Base-by-base conservation (phyloP, 2,113 vertebrate genomes). In the Dipodomys ordii region DNA sequence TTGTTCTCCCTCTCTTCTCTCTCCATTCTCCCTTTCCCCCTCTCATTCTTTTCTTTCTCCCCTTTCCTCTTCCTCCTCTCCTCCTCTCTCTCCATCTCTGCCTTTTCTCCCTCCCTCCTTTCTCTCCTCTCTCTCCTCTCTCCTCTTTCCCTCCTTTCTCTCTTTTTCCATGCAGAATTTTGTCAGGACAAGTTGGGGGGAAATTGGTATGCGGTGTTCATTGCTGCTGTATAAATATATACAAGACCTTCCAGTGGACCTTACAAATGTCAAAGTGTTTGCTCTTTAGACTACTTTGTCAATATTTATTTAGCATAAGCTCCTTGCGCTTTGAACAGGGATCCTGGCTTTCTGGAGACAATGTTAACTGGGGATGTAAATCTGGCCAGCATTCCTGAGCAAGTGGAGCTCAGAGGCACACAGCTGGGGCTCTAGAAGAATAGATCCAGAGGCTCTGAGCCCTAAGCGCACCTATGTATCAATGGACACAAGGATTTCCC, bases 191-290 rank as follows among this genome's bases (percentile, higher is more conserved):
- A 96, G 96, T 95, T 94, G 95, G 90, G 97, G 97, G 95, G 94
- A 93, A 97, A 98, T 98, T 98, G 98, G 97, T 98, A 98, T 98
- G 97, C 98, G 28, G 95, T 19, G 77, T 96, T 97, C 97, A 97
- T 94, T 96, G 96, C 76, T 93, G 94, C 97, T 98, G 97, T 97
- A 98, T 98, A 98, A 98, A 98, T 98, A 98, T 98, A 98, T 97
- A 98, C 98, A 98, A 98, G 98, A 98, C 98, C 98, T 98, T 98
- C 97, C 97, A 97, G 98, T 97, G 98, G 98, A 98, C 98, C 98
- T 98, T 98, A 98, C 98, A 98, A 98, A 98, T 98, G 98, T 98
- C 98, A 98, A 98, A 98, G 98, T 98, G 98, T 98, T 98, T 98
- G 98, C 98, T 98, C 98, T 98, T 98, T 98, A 98, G 98, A 98